These are phyloP conservation scores for Proteles cristata DNA, from an alignment of 2,113 vertebrate species.

Conservation along the genomic window DNA sequence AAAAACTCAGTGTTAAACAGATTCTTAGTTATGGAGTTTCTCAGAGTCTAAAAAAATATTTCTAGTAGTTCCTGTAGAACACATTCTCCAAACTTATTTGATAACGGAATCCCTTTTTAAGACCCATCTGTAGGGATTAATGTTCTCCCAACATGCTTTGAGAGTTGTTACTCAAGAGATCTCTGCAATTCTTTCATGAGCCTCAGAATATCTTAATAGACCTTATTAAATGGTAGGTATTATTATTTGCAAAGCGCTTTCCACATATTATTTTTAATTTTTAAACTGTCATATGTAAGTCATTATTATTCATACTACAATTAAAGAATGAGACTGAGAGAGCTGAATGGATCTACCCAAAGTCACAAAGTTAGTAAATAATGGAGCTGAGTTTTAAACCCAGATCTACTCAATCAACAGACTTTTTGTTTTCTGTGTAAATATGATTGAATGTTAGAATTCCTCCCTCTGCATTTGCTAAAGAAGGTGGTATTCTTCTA, in stretches of 20 bases:
- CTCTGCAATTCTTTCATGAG: neutral
- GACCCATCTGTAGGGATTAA: neutral
- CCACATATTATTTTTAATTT: slow-evolving; percentile 31
- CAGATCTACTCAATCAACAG: neutral
- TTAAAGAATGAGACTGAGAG: slow-evolving; percentile 11
- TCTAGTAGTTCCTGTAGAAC: neutral
- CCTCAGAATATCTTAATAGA: neutral
- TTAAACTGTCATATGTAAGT: neutral
- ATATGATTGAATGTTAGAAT: neutral
- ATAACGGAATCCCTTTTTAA: neutral
- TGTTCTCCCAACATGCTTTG: neutral
- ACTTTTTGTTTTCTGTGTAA: neutral
- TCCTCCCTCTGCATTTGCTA: neutral
- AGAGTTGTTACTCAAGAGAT: neutral
- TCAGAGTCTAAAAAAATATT: neutral
- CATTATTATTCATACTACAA: neutral
- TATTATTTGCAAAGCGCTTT: neutral
- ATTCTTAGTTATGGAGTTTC: neutral
- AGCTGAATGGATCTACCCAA: neutral
- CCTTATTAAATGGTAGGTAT: neutral
- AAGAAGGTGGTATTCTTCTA: neutral
- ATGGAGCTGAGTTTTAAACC: neutral
- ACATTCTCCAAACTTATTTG: neutral
- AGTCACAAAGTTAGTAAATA: slow-evolving; percentile 3
- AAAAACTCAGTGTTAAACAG: neutral